Evolutionary conservation across 2,113 vertebrate genomes (phyloP).

Genomic region (Micromys minutus): DNA sequence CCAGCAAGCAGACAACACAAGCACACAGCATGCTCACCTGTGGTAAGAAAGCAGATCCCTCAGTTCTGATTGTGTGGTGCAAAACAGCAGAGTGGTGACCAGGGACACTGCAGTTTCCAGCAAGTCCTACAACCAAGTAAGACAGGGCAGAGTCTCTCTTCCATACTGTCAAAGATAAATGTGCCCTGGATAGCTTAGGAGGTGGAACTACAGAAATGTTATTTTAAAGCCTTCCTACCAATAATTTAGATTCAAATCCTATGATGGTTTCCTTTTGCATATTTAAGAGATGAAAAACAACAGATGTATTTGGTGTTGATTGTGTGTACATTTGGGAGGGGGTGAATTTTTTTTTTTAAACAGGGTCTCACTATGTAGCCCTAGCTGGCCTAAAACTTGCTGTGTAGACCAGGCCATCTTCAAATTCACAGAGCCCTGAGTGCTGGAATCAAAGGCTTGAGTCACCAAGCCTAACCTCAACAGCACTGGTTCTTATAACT

Average conservation of each 20-base stretch:
- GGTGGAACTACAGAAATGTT: background rate
- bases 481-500: background rate
- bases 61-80: constrained; percentile 19
- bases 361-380: background rate
- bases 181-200: constrained; percentile 3
- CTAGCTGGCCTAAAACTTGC: background rate
- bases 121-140: constrained; percentile 5
- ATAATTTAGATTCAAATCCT: constrained; percentile 26
- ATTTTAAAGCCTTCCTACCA: constrained; percentile 48
- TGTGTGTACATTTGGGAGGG: background rate
- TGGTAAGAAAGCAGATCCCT: constrained; percentile 20
- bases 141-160: background rate
- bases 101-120: background rate
- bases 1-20: constrained; percentile 61
- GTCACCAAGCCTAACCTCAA: background rate
- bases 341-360: background rate
- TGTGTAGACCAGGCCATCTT: background rate
- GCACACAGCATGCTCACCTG: constrained; percentile 14
- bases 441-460: background rate
- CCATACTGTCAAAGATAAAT: constrained; percentile 44
- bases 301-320: background rate
- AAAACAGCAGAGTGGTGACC: constrained; percentile 25
- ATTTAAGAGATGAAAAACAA: background rate
- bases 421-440: background rate
- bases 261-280: background rate